Percentiles rank a stretch among this genome's conserved stretches.
phyloP scores from a whole-genome alignment of 2,888 invertebrate genomes.

The Hyles lineata region DNA sequence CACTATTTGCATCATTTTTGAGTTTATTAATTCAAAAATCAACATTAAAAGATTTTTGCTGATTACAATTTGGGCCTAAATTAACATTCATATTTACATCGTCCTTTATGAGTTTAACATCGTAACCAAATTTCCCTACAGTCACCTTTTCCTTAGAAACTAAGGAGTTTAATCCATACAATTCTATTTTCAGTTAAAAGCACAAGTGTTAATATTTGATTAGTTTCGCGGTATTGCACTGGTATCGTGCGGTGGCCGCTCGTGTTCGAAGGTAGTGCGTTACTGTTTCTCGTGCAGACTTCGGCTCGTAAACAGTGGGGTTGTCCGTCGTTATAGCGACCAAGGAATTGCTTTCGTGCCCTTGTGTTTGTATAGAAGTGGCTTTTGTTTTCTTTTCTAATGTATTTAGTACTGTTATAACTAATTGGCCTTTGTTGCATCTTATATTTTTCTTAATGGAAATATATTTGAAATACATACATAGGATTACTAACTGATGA shows the following conservation, averaged over 20 bases:
- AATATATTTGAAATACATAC: too few relatives aligned
- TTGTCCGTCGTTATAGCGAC: slow-evolving; percentile 84
- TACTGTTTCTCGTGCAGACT: slow-evolving; percentile 82
- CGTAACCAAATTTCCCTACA: not conserved
- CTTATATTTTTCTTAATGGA: not conserved
- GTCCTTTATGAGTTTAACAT: slow-evolving; percentile 27
- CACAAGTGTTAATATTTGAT: slow-evolving; percentile 35
- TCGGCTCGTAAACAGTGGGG: slow-evolving; percentile 83
- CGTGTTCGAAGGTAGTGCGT: slow-evolving; percentile 81
- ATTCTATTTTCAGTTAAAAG: not conserved
- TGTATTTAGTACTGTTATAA: too few relatives aligned
- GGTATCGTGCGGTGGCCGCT: slow-evolving; percentile 59
- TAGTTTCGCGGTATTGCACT: slow-evolving; percentile 40
- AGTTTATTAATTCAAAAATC: slow-evolving; percentile 41
- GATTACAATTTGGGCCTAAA: not conserved
- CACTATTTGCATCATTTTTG: slow-evolving; percentile 62
- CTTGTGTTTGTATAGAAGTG: slow-evolving; percentile 69
- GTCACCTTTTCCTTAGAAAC: slow-evolving; percentile 34
- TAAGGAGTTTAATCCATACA: not conserved
- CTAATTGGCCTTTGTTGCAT: too few relatives aligned
- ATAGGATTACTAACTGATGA: too few relatives aligned
- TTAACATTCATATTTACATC: slow-evolving; percentile 34
- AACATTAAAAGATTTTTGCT: slow-evolving; percentile 37
- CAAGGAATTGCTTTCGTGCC: slow-evolving; percentile 79
- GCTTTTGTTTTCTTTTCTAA: slow-evolving; percentile 38